These are phyloP conservation scores for Lutraria rhynchaena DNA, from an alignment of 1,140 invertebrate genomes.

Conservation along the genomic window DNA sequence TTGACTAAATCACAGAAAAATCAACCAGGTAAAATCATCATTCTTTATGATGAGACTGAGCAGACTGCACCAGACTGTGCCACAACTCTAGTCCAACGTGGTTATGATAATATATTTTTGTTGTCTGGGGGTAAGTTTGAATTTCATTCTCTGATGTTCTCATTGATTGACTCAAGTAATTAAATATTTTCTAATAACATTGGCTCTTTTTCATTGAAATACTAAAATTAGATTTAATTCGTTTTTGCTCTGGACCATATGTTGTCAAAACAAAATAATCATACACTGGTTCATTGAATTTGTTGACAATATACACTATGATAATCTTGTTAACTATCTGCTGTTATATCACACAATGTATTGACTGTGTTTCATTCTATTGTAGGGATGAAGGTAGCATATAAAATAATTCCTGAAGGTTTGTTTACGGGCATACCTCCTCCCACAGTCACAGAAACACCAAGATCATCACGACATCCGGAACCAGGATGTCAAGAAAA, in stretches of 20 bases:
- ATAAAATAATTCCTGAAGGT: constrained; percentile 78
- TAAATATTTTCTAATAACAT: too few relatives aligned
- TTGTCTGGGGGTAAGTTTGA: constrained; percentile 84
- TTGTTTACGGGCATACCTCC: constrained; percentile 79
- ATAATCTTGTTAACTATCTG: too few relatives aligned
- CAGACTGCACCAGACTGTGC: constrained; percentile 79
- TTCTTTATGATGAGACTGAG: constrained; percentile 85
- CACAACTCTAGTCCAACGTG: constrained; percentile 83
- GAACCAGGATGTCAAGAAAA: constrained; percentile 59
- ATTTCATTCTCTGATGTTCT: too few relatives aligned
- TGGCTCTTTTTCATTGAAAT: too few relatives aligned
- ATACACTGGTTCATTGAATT: too few relatives aligned
- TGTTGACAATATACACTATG: too few relatives aligned
- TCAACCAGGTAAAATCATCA: constrained; percentile 82
- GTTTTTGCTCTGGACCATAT: too few relatives aligned
- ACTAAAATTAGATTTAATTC: too few relatives aligned
- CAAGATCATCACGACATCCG: constrained; percentile 53
- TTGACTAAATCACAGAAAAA: constrained; percentile 81
- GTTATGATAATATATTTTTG: constrained; percentile 84
- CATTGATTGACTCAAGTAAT: too few relatives aligned
- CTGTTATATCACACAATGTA: too few relatives aligned
- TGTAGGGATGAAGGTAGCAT: constrained; percentile 80
- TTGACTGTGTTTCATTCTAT: too few relatives aligned
- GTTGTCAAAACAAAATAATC: too few relatives aligned
- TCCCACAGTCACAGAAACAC: constrained; percentile 65